Evolutionary conservation across 2,113 vertebrate genomes (phyloP), one percentile per base, ranked within the genome.

Genomic region (Halcyon malimbica): DNA sequence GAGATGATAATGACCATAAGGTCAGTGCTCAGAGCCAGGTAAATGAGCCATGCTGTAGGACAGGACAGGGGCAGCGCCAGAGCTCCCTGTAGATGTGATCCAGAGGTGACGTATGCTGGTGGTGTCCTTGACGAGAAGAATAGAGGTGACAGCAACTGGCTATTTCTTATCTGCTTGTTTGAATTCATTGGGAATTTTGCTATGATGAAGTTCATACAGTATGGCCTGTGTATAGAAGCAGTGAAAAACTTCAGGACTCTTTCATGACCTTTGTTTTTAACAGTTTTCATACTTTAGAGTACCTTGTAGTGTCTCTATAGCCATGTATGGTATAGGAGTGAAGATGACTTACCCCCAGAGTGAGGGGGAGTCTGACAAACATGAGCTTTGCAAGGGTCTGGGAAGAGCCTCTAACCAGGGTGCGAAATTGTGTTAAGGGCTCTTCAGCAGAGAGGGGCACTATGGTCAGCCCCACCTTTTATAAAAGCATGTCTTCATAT

Each of bases 1-100:
- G 56, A 67, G 71, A 83, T 76, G 67, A 67, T 87, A 81, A 8
- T 2, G 15, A 29, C 39, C 62, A 17, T 23, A 54, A 91, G 74
- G 87, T 90, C 83, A 46, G 59, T 56, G 77, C 95, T 70, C n/a
- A 31, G 50, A 89, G 18, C 35, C 48, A 70, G 44, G 29, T 92
- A 78, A 80, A 75, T 82, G 77, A 87, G 41, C 46, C 8, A 2
- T 54, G 63, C 79, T 35, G 33, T 21, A 46, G 70, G 50, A 73
- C 64, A 83, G 83, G 41, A 31, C 62, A 50, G 67, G 8, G 46
- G 35, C 63, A 75, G 46, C 19, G 33, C 60, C 70, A 65, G 25
- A 37, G 65, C 77, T 87, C 76, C 57, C 50, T 68, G 53, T 16
- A 54, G n/a, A 41, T 62, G 75, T 16, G 12, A 41, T 83, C 33